A percentile compares a stretch with the other conserved stretches of the same genome.
phyloP scores from a whole-genome alignment of 1,140 invertebrate genomes.

The Pygmarrhopalites habei region DNA sequence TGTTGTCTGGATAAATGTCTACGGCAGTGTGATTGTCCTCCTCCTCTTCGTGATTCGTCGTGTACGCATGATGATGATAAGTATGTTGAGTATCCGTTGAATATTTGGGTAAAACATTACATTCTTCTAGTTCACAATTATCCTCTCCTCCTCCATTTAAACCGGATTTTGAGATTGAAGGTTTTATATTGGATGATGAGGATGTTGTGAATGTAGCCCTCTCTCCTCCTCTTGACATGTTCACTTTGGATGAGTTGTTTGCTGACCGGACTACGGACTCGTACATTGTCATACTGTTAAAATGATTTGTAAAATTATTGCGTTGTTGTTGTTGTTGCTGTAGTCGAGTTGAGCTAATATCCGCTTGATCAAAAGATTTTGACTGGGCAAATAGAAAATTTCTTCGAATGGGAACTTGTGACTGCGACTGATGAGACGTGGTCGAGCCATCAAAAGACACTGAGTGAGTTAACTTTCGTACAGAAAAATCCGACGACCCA shows the following conservation, averaged over 20 bases:
- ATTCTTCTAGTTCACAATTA: background rate
- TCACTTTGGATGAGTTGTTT: background rate
- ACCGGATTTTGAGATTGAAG: background rate
- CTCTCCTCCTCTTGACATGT: background rate
- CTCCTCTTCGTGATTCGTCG: background rate
- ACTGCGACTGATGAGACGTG: background rate
- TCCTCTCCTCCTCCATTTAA: too few species aligned
- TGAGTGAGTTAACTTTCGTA: slow-evolving; percentile 27
- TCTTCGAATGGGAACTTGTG: background rate
- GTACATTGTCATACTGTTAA: slow-evolving; percentile 26
- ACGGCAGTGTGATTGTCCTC: background rate
- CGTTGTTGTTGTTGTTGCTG: too few species aligned
- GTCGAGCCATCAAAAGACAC: slow-evolving; percentile 29
- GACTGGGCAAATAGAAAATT: slow-evolving; percentile 26
- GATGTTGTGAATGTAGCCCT: background rate
- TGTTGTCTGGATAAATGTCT: background rate
- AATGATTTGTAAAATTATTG: slow-evolving; percentile 9
- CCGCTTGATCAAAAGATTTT: slow-evolving; percentile 27
- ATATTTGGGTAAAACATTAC: background rate
- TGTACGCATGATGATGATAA: background rate
- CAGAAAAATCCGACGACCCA: slow-evolving; percentile 18
- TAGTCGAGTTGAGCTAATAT: background rate
- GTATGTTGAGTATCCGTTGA: background rate
- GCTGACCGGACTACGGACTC: slow-evolving; percentile 2
- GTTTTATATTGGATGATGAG: background rate